These are phyloP conservation scores for Aromia moschata DNA, from an alignment of 2,888 invertebrate species.

Conservation along the genomic window DNA sequence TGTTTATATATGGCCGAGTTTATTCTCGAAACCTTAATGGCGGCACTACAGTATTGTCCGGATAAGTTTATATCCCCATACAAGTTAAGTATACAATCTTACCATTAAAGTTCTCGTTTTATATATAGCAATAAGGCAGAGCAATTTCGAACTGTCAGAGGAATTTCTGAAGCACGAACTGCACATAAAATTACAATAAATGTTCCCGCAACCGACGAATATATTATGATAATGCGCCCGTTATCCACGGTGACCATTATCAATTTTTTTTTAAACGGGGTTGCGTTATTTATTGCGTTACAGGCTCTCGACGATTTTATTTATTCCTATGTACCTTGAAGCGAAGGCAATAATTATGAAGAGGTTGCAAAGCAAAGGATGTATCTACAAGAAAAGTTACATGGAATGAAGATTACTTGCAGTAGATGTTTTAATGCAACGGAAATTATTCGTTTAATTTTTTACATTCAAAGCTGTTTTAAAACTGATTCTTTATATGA, in stretches of 20 bases:
- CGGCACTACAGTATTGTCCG: conserved; percentile 17
- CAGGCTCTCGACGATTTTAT: no score
- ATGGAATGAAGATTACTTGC: no score
- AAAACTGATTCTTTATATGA: no score
- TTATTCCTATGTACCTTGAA: no score
- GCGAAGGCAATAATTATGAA: no score
- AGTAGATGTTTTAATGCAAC: no score
- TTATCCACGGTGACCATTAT: conserved; percentile 21
- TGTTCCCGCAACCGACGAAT: conserved; percentile 22
- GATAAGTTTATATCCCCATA: conserved; percentile 21
- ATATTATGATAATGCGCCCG: conserved; percentile 21
- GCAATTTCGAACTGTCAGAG: conserved; percentile 22
- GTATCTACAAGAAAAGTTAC: no score
- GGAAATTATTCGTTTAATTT: no score
- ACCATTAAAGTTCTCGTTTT: conserved; percentile 23
- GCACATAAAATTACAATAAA: conserved; percentile 30
- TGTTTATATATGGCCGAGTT: conserved; percentile 5
- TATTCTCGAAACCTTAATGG: conserved; percentile 13
- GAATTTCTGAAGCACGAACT: conserved; percentile 26
- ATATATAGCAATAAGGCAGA: conserved; percentile 23
- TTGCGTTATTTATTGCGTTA: conserved; percentile 11
- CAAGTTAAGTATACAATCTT: conserved; percentile 15
- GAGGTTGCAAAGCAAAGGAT: no score
- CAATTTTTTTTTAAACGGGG: conserved; percentile 19
- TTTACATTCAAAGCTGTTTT: no score